Conservation (phyloP, 2,797 vertebrate genomes). For the Pterois miles region DNA sequence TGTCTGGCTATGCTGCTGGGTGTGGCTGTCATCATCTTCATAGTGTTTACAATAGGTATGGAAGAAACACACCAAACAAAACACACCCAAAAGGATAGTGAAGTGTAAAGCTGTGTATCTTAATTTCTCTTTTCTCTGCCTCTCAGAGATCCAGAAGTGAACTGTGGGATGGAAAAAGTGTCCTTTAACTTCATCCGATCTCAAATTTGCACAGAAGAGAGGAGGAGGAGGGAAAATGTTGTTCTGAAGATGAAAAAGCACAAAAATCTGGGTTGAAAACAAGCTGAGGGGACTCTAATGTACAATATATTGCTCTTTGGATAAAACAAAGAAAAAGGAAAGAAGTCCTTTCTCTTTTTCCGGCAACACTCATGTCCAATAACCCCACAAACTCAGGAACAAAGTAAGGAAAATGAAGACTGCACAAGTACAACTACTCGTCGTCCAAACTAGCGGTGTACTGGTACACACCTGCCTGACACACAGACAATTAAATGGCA, state of each 20-base stretch:
- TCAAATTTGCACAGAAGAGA: constrained; percentile 60
- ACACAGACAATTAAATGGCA: constrained; percentile 3
- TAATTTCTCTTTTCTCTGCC: constrained; percentile 28
- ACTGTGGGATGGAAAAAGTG: constrained; percentile 18
- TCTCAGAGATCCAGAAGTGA: constrained; percentile 54
- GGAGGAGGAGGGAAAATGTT: not conserved
- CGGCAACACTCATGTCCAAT: constrained; percentile 18
- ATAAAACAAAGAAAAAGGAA: constrained; percentile 38
- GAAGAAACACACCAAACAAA: not conserved
- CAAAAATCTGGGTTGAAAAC: constrained; percentile 52
- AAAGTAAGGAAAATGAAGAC: constrained; percentile 20
- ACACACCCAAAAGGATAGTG: not conserved
- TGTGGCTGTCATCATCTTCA: constrained; percentile 87
- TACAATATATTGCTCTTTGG: constrained; percentile 33
- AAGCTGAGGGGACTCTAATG: constrained; percentile 33
- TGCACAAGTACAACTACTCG: constrained; percentile 12
- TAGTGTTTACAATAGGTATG: constrained; percentile 79
- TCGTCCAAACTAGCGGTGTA: constrained; percentile 39
- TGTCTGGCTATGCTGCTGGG: constrained; percentile 87
- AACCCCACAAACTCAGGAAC: constrained; percentile 68
- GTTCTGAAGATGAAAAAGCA: constrained; percentile 63
- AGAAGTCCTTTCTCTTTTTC: constrained; percentile 36
- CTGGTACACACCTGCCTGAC: constrained; percentile 6
- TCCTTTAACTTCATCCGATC: constrained; percentile 45
- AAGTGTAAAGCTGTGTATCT: not conserved